Base-by-base conservation (phyloP, 2,113 vertebrate genomes). In the Corydoras maculifer region DNA sequence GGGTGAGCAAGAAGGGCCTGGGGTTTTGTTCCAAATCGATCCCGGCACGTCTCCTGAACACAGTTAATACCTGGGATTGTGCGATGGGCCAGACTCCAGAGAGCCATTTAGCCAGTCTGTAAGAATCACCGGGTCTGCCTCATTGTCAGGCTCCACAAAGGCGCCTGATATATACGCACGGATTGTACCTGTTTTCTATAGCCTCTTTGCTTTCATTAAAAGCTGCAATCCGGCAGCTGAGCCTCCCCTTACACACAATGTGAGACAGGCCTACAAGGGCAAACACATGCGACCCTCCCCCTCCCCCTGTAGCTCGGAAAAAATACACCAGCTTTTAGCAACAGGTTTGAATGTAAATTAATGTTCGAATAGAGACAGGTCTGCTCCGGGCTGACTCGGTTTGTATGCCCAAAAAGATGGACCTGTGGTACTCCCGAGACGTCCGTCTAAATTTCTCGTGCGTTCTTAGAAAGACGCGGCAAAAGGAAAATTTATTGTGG, bases 341-440 rank as follows among this genome's bases (percentile, higher is more conserved):
- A 91, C 90, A 86, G 85, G 84, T 87, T 85, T 90, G 84, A 88
- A 88, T 81, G 78, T 88, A 88, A 90, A 86, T 86, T 88, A 85
- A 85, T 84, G 84, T 87, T 87, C 80, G 81, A 84, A 87, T 79
- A 83, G 80, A 86, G 82, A 87, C 84, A 86, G 84, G 82, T 86
- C 84, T 85, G 84, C 82, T 83, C 82, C 75, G 81, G 85, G 80
- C 84, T 79, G 78, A 81, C 73, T 66, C 62, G 78, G 72, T 72
- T 75, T 76, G 69, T 77, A 71, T 80, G 78, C 57, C 74, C 49
- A 63, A 55, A 75, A 65, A 81, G 82, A 80, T 74, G 79, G 69
- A 72, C 58, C 57, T 58, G 49, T 75, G 75, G 75, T 77, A 81
- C 78, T 80, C 62, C 76, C 78, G 74, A 82, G 32, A 35, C 32